Percentiles rank a stretch among this genome's conserved stretches.
Conservation (phyloP, 1,140 invertebrate species). For the Drosophila tristis region DNA sequence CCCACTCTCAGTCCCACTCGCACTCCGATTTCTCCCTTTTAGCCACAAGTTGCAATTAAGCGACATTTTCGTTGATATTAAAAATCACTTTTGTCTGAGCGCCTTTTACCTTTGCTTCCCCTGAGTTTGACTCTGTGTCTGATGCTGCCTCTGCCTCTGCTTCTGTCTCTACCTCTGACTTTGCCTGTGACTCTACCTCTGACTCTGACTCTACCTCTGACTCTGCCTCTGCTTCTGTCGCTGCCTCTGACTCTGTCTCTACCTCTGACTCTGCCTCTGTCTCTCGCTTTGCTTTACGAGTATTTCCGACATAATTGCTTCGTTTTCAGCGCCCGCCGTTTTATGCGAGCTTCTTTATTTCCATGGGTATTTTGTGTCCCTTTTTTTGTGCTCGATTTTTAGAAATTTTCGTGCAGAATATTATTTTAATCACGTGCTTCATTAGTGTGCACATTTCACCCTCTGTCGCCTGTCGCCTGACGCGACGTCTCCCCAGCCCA, state of each 20-base stretch:
- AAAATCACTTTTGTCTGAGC: conserved; percentile 49
- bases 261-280: background rate
- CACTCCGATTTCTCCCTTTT: conserved; percentile 11
- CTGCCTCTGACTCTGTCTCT: background rate
- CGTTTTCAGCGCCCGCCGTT: conserved; percentile 9
- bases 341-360: conserved; percentile 19
- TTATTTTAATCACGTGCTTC: conserved; percentile 68
- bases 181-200: background rate
- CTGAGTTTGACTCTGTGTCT: background rate
- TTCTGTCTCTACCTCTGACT: background rate
- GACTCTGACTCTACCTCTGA: too few species aligned
- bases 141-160: background rate
- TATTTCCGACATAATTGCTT: conserved; percentile 26
- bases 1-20: background rate
- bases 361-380: background rate
- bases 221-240: background rate
- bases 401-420: conserved; percentile 21
- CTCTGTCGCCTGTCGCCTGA: too few species aligned
- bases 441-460: conserved; percentile 48
- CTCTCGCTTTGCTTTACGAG: background rate
- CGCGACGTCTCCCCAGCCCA: background rate
- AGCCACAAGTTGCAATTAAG: conserved; percentile 55
- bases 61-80: conserved; percentile 38
- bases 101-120: background rate
- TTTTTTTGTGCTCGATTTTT: conserved; percentile 16